Conservation (phyloP, 2,797 vertebrate species). For the Lutjanus campechanus region DNA sequence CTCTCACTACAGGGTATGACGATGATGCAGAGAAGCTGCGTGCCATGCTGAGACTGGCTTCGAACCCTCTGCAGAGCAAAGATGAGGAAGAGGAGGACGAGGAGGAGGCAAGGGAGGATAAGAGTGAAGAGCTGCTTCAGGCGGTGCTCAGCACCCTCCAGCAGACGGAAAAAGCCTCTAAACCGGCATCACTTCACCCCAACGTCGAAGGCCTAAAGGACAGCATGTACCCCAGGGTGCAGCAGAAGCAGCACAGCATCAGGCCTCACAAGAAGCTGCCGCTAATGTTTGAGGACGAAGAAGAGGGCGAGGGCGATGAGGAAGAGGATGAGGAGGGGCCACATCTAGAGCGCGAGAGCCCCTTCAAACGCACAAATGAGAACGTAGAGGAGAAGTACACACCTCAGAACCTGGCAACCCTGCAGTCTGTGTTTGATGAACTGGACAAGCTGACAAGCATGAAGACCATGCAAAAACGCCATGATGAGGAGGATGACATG, state of each 20-base stretch:
- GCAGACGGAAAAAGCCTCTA: constrained; percentile 88
- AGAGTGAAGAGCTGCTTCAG: constrained; percentile 90
- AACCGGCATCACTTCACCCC: constrained; percentile 71
- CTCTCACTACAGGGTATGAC: constrained; percentile 77
- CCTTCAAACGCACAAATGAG: constrained; percentile 95
- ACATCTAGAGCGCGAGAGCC: constrained; percentile 73
- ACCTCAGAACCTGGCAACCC: constrained; percentile 93
- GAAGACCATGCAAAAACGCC: constrained; percentile 83
- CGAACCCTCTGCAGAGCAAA: constrained; percentile 45
- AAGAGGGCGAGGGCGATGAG: constrained; percentile 84
- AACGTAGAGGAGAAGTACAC: constrained; percentile 96
- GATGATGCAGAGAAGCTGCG: constrained; percentile 73
- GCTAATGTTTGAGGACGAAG: constrained; percentile 88
- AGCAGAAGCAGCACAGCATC: constrained; percentile 72
- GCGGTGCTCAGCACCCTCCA: constrained; percentile 91
- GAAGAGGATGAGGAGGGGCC: constrained; percentile 41
- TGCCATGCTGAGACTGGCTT: constrained; percentile 76
- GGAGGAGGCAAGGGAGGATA: constrained; percentile 83
- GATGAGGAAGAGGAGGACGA: constrained; percentile 74
- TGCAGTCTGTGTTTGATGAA: constrained; percentile 96
- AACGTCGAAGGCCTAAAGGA: constrained; percentile 32
- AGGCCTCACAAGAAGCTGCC: constrained; percentile 86
- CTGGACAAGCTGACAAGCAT: constrained; percentile 89
- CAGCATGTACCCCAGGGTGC: constrained; percentile 27
- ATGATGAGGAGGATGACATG: constrained; percentile 85